These are phyloP conservation scores for Tetranychus piercei DNA, from an alignment of 2,888 invertebrate species.

Conservation along the genomic window DNA sequence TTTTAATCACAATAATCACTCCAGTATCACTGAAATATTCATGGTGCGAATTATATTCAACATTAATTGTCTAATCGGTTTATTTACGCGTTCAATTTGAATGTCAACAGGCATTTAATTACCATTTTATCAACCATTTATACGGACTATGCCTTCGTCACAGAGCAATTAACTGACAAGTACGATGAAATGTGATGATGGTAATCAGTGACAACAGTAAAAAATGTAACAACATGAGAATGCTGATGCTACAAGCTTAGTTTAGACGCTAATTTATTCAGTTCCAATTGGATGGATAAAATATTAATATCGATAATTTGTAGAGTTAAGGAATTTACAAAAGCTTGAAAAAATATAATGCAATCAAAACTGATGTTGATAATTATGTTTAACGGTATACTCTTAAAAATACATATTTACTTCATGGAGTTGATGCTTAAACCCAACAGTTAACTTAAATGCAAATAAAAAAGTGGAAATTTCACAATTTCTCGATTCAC, in stretches of 20 bases:
- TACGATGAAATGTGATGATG: background rate
- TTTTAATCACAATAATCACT: no score
- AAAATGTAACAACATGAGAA: no score
- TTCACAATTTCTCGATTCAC: no score
- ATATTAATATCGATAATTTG: background rate
- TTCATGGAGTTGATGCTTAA: no score
- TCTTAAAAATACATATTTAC: no score
- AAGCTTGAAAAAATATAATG: no score
- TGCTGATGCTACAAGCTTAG: no score
- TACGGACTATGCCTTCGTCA: background rate
- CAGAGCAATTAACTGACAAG: background rate
- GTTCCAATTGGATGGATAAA: background rate
- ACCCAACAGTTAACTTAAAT: no score
- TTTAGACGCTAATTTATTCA: background rate
- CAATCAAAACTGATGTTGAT: no score
- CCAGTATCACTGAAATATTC: background rate
- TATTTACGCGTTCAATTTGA: background rate
- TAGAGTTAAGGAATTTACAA: background rate
- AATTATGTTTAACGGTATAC: no score
- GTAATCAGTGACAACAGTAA: background rate
- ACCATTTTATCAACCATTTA: background rate
- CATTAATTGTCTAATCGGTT: background rate
- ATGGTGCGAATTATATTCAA: background rate
- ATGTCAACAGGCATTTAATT: background rate
- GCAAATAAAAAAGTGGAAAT: no score